A percentile compares a stretch with the other conserved stretches of the same genome.
phyloP scores from a whole-genome alignment of 2,888 invertebrate genomes.

The Cheilosia vernalis region DNA sequence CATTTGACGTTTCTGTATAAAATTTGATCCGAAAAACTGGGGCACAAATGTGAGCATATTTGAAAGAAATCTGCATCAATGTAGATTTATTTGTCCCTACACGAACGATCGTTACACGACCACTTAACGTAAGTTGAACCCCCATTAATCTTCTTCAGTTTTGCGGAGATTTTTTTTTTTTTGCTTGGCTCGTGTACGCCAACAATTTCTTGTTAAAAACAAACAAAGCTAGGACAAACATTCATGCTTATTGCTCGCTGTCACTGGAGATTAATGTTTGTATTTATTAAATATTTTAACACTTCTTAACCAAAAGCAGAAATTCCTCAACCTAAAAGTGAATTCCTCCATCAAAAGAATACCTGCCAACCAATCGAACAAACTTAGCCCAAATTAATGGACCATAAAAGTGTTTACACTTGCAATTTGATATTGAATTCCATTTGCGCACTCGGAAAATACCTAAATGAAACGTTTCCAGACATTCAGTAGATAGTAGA shows the following conservation, averaged over 20 bases:
- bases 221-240: not conserved
- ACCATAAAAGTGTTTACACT: slow-evolving; percentile 2
- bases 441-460: slow-evolving; percentile 2
- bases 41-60: too few species aligned
- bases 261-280: not conserved
- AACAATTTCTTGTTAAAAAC: not conserved
- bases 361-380: not conserved
- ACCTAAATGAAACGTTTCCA: not conserved
- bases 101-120: too few species aligned
- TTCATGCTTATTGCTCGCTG: too few species aligned
- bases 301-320: not conserved
- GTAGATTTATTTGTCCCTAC: too few species aligned
- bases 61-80: too few species aligned
- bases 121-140: too few species aligned
- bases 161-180: not conserved
- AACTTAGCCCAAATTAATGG: not conserved
- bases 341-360: not conserved
- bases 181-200: not conserved
- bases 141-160: not conserved
- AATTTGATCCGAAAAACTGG: too few species aligned
- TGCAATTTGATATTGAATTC: not conserved
- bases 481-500: not conserved
- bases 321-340: not conserved
- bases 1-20: too few species aligned
- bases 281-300: not conserved